Evolutionary conservation across 2,113 vertebrate species (phyloP).

Genomic region (Petromus typicus): DNA sequence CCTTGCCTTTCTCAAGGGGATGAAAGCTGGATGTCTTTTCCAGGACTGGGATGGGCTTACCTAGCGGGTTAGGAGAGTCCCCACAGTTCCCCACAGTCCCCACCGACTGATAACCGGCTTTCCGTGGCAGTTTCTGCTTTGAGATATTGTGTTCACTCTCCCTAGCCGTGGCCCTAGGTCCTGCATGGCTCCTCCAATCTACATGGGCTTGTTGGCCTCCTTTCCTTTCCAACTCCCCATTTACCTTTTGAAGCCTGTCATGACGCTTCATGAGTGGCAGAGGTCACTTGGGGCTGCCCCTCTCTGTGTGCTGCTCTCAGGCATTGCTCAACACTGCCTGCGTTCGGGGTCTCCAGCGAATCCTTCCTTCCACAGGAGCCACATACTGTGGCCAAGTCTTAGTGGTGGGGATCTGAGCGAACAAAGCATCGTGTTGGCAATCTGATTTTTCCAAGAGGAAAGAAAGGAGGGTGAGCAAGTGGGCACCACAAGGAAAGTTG

Average conservation of each 20-base stretch:
- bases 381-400: neutral
- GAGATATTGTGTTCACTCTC: accelerated
- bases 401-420: neutral
- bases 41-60: constrained; percentile 54
- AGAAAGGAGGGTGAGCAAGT: neutral
- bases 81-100: constrained; percentile 54
- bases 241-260: constrained; percentile 74
- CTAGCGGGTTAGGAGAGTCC: constrained; percentile 34
- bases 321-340: neutral
- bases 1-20: constrained; percentile 61
- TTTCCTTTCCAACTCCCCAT: constrained; percentile 22
- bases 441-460: constrained; percentile 16
- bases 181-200: neutral
- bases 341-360: neutral
- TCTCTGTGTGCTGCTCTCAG: neutral
- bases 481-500: neutral
- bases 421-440: neutral
- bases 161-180: neutral
- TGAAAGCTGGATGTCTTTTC: constrained; percentile 5
- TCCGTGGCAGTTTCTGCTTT: neutral
- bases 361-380: neutral
- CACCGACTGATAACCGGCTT: constrained; percentile 69
- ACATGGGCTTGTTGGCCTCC: accelerated
- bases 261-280: constrained; percentile 70
- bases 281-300: neutral